Evolutionary conservation across 2,797 vertebrate genomes (phyloP).

Genomic region (Neopelma chrysocephalum): DNA sequence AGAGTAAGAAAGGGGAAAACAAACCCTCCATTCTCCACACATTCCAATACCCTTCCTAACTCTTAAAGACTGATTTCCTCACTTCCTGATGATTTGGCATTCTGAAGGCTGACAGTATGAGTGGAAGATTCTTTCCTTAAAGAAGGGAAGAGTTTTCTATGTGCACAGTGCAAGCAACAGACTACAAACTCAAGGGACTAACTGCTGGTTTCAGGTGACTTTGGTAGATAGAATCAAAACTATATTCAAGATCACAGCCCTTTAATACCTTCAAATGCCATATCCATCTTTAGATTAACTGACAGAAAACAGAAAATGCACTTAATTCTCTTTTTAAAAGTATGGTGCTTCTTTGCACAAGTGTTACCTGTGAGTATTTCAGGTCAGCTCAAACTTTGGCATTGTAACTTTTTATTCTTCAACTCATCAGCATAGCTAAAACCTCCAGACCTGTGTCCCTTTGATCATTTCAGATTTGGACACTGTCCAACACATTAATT

Average conservation of each 20-base stretch:
- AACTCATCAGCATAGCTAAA: not conserved
- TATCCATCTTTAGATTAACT: not conserved
- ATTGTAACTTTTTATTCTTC: constrained; percentile 8
- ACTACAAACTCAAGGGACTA: not conserved
- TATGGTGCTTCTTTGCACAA: not conserved
- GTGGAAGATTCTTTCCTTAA: not conserved
- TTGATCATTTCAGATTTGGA: constrained; percentile 33
- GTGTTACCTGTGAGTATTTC: not conserved
- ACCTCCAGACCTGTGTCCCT: not conserved
- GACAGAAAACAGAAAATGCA: not conserved
- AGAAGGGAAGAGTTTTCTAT: not conserved
- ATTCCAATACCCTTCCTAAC: not conserved
- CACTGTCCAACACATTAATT: not conserved
- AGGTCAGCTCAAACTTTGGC: not conserved
- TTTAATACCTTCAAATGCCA: not conserved
- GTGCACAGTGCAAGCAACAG: not conserved
- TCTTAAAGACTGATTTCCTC: not conserved
- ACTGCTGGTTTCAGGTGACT: not conserved
- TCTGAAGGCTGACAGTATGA: not conserved
- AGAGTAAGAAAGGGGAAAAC: not conserved
- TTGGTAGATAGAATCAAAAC: not conserved
- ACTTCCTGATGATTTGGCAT: not conserved
- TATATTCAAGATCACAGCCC: not conserved
- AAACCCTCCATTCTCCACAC: not conserved
- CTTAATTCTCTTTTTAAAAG: not conserved